phyloP scores from a whole-genome alignment of 2,797 vertebrate species.

The Podarcis siculus region DNA sequence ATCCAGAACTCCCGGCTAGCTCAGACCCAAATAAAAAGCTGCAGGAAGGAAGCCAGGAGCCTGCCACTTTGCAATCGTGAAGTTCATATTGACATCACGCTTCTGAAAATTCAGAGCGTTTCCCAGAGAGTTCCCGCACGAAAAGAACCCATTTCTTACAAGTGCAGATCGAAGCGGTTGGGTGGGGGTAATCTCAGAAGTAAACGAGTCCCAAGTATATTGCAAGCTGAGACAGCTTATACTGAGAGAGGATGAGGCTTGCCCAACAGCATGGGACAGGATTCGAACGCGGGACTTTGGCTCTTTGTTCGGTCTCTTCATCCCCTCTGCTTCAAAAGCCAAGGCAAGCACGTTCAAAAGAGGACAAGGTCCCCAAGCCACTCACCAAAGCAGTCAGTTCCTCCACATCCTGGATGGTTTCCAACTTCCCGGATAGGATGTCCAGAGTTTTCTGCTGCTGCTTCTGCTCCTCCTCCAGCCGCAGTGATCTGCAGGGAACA shows the following conservation, averaged over 20 bases:
- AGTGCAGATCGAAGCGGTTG: no score
- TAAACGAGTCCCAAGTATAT: no score
- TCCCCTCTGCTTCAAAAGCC: background rate
- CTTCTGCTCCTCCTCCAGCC: slow-evolving; percentile 83
- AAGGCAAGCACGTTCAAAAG: no score
- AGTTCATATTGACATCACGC: background rate
- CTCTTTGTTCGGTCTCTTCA: background rate
- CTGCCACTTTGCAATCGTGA: no score
- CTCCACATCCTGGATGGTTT: slow-evolving; percentile 87
- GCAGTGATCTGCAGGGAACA: slow-evolving; percentile 64
- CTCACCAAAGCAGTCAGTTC: slow-evolving; percentile 90
- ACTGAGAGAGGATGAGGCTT: no score
- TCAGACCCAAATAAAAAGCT: no score
- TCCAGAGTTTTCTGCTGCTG: slow-evolving; percentile 83
- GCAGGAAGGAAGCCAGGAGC: no score
- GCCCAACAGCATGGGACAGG: background rate
- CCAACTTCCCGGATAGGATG: slow-evolving; percentile 82
- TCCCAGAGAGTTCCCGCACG: no score
- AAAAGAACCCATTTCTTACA: no score
- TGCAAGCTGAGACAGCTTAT: no score
- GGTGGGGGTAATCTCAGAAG: no score
- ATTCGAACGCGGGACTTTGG: background rate
- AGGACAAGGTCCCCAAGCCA: background rate
- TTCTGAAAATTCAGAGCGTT: background rate
- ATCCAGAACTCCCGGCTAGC: no score